Base-by-base conservation (phyloP, 2,888 invertebrate genomes). In the Linyphia triangularis region DNA sequence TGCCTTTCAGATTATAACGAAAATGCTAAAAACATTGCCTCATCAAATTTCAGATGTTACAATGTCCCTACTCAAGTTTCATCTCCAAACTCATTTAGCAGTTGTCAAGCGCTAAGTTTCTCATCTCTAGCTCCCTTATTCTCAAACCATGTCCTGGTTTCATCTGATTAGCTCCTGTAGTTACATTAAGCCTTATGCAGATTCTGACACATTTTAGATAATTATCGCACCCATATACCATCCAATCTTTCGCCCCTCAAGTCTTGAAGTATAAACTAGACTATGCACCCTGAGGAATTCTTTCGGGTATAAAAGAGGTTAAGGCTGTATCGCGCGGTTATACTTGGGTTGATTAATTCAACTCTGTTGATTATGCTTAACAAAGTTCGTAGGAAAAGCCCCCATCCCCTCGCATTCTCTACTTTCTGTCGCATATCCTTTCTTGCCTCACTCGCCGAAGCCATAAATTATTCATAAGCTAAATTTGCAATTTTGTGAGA, bases 401-500 rank as follows among this genome's bases (percentile, higher is more conserved):
- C 63, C 65, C 70, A 63, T 33, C 65, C 67, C 67, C 73, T 73
- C n/a, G n/a, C n/a, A n/a, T n/a, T 73, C 67, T 81, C 57, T 70
- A 59, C 67, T 81, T 81, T 65, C 63, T 72, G 37, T 61, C 24
- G 26, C 67, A 19, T 65, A 65, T 43, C 70, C 77, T 85, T 85
- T 85, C 85, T 85, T 85, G 78, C 85, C 70, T 78, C 70, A 63
- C 85, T 85, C 78, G 78, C 70, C 78, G 69, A 81, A 86, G 57
- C 19, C 40, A 86, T 86, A 75, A 86, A 86, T 86, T 86, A 86
- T 86, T 81, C 86, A 86, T 86, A 86, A 86, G 86, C 65, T 73
- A 81, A 86, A 86, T 86, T 81, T 81, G 86, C 81, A 86, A 86
- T 86, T 86, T 86, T 86, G 81, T 63, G 86, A 86, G 86, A 86